Conservation (phyloP, 2,113 vertebrate genomes). For the Phaetusa simplex region DNA sequence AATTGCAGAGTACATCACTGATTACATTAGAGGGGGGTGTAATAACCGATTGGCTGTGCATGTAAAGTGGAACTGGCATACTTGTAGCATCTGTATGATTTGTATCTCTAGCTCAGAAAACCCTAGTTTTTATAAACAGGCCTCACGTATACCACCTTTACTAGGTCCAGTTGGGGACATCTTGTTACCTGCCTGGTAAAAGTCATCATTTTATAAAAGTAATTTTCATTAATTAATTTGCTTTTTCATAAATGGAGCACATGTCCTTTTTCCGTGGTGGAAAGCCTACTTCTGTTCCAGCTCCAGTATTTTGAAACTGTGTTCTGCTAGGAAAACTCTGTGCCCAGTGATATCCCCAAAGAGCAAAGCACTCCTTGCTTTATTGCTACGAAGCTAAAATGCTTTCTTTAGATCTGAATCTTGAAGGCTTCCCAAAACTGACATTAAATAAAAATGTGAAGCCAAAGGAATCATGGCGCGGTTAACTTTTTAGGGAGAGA, state of each 20-base stretch:
- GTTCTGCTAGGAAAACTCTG: not conserved
- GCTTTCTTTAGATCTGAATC: not conserved
- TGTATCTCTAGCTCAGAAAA: not conserved
- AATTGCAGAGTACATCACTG: not conserved
- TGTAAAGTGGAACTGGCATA: not conserved
- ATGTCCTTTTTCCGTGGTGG: not conserved
- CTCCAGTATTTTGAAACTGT: not conserved
- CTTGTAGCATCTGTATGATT: not conserved
- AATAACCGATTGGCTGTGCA: not conserved
- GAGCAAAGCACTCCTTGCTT: not conserved
- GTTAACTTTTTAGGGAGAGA: not conserved
- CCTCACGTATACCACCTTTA: not conserved
- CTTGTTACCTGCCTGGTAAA: not conserved
- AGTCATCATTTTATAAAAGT: not conserved
- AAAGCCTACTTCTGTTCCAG: not conserved
- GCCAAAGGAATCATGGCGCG: not conserved
- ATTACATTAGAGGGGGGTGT: not conserved
- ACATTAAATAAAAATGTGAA: not conserved
- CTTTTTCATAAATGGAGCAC: not conserved
- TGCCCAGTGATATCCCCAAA: not conserved
- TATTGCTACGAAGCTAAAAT: not conserved
- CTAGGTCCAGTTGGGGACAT: not conserved
- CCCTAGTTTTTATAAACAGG: not conserved
- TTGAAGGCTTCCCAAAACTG: not conserved
- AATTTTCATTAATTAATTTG: not conserved